phyloP scores from a whole-genome alignment of 2,797 vertebrate species.

The Diglossa cyanea region DNA sequence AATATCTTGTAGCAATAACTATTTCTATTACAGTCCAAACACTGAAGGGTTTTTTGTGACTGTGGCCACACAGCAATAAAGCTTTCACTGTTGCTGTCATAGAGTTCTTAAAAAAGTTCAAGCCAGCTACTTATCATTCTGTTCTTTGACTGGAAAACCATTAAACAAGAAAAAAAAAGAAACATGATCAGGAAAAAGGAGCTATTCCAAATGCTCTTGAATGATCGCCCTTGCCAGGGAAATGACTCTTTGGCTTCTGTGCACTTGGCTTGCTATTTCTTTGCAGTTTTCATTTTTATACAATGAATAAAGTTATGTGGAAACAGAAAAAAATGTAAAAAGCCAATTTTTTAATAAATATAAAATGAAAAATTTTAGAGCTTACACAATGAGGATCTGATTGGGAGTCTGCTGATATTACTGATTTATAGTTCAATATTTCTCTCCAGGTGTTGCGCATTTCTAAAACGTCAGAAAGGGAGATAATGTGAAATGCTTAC shows the following conservation, averaged over 20 bases:
- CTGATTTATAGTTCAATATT: not conserved
- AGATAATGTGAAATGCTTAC: not conserved
- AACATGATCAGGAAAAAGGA: conserved; percentile 24
- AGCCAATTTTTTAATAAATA: not conserved
- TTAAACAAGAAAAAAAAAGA: conserved; percentile 23
- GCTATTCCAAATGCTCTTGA: conserved; percentile 24
- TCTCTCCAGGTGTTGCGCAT: not conserved
- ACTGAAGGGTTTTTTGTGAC: not conserved
- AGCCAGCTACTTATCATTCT: conserved; percentile 30
- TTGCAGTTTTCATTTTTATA: conserved; percentile 25
- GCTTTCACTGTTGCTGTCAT: not conserved
- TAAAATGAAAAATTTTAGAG: not conserved
- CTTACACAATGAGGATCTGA: not conserved
- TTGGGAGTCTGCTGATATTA: not conserved
- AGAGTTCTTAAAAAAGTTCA: conserved; percentile 44
- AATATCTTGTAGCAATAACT: not conserved
- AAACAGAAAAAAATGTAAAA: not conserved
- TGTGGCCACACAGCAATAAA: not conserved
- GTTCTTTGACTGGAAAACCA: not conserved
- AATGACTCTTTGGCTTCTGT: conserved; percentile 36
- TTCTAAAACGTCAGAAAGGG: not conserved
- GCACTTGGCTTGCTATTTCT: conserved; percentile 12
- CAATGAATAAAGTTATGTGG: not conserved
- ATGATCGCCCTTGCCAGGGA: not conserved
- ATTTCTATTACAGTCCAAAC: not conserved